Conservation (phyloP, 2,113 vertebrate genomes). For the Sylvia atricapilla region DNA sequence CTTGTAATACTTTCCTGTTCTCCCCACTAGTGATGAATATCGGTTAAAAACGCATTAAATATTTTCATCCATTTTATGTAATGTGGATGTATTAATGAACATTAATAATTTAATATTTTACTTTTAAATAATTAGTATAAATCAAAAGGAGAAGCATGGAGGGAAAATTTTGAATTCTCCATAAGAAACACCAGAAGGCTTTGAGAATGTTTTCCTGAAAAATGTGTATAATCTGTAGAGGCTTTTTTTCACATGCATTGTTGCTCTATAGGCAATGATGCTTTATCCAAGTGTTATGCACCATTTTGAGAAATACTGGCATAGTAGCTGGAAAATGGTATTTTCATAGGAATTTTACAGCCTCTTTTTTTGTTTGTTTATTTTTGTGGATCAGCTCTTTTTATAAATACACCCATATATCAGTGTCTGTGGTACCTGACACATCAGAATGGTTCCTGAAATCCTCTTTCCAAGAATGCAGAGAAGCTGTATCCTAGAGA, state of each 20-base stretch:
- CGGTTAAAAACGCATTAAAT: background rate
- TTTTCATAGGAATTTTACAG: background rate
- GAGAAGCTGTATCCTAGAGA: background rate
- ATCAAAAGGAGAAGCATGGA: background rate
- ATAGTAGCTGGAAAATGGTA: background rate
- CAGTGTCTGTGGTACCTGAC: background rate
- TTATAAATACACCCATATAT: background rate
- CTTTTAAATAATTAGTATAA: background rate
- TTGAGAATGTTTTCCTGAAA: background rate
- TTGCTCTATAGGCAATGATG: background rate
- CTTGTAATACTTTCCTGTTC: background rate
- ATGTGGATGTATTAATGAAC: background rate
- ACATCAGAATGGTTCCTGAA: background rate
- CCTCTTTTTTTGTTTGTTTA: background rate
- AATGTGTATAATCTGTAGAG: rapidly evolving
- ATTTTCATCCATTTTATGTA: background rate
- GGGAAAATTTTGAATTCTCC: background rate
- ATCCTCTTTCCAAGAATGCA: background rate
- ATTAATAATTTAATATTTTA: background rate
- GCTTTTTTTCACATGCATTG: background rate
- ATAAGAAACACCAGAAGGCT: background rate
- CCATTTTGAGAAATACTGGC: background rate
- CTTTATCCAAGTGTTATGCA: background rate
- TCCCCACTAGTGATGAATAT: background rate
- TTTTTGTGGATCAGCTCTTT: background rate